These are phyloP conservation scores for Diglossa cyanea DNA, from an alignment of 2,797 vertebrate species.

Conservation along the genomic window DNA sequence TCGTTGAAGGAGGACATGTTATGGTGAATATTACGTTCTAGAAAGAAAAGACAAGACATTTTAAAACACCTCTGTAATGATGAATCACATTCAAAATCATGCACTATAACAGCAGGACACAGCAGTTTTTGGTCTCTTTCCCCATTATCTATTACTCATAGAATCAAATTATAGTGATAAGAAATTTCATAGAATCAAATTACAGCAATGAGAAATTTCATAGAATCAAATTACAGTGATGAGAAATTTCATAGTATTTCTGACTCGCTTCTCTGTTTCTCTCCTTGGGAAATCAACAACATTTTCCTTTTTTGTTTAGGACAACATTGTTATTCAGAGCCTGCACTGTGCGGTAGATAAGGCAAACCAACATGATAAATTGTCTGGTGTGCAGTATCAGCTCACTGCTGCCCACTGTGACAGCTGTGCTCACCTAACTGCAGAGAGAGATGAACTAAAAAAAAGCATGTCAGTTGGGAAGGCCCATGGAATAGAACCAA, in stretches of 20 bases:
- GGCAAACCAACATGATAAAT: neutral
- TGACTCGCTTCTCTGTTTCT: neutral
- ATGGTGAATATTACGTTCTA: slow-evolving; percentile 94
- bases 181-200: neutral
- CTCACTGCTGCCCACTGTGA: neutral
- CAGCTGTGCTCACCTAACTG: neutral
- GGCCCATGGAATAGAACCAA: neutral
- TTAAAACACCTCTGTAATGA: neutral
- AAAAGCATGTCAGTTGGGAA: neutral
- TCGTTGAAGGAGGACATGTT: slow-evolving; percentile 99
- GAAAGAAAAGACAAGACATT: slow-evolving; percentile 61
- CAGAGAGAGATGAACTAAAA: neutral
- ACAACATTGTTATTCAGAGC: neutral
- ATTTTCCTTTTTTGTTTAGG: neutral
- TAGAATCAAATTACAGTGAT: neutral
- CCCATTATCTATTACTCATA: neutral
- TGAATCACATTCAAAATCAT: neutral
- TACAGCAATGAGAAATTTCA: neutral
- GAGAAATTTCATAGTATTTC: neutral
- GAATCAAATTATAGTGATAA: neutral
- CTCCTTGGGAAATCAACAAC: neutral
- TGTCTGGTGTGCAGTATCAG: neutral
- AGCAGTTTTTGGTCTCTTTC: neutral
- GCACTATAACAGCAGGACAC: neutral
- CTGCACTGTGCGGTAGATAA: neutral